Conservation (phyloP, 2,888 invertebrate genomes). For the Aphrophora alni region DNA sequence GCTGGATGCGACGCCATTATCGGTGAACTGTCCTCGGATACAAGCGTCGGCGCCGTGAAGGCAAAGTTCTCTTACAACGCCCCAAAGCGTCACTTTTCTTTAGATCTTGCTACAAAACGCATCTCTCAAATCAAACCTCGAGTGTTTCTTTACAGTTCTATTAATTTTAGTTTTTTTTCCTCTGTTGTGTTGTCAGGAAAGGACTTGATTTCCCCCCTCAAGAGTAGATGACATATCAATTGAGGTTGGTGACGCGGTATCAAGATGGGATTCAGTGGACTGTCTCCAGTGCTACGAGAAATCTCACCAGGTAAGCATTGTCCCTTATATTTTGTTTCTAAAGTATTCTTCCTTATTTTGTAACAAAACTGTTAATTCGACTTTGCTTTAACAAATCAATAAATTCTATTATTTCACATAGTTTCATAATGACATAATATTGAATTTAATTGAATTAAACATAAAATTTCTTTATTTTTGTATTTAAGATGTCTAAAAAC, state of each 20-base stretch:
- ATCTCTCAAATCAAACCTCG: too few relatives aligned
- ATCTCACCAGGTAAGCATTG: neutral
- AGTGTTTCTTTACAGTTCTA: neutral
- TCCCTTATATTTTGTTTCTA: too few relatives aligned
- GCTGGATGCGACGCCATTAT: constrained; percentile 41
- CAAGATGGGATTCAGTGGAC: neutral
- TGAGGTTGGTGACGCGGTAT: neutral
- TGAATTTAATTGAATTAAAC: too few relatives aligned
- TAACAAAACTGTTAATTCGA: too few relatives aligned
- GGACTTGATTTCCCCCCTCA: neutral
- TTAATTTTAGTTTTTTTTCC: constrained; percentile 2
- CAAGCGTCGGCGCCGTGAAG: constrained; percentile 29
- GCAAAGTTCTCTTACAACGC: constrained; percentile 15
- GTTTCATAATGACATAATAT: too few relatives aligned
- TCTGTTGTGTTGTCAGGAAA: constrained; percentile 10
- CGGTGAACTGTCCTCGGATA: constrained; percentile 25
- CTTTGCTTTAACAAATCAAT: too few relatives aligned
- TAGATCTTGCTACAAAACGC: neutral
- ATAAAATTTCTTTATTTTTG: too few relatives aligned
- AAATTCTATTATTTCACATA: too few relatives aligned
- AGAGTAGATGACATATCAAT: constrained; percentile 32
- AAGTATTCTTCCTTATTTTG: too few relatives aligned
- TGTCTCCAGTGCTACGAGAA: neutral
- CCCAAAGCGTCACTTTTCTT: neutral
- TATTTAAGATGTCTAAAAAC: too few relatives aligned